Evolutionary conservation across 1,140 invertebrate species (phyloP).

Genomic region (Cryptotermes secundus): DNA sequence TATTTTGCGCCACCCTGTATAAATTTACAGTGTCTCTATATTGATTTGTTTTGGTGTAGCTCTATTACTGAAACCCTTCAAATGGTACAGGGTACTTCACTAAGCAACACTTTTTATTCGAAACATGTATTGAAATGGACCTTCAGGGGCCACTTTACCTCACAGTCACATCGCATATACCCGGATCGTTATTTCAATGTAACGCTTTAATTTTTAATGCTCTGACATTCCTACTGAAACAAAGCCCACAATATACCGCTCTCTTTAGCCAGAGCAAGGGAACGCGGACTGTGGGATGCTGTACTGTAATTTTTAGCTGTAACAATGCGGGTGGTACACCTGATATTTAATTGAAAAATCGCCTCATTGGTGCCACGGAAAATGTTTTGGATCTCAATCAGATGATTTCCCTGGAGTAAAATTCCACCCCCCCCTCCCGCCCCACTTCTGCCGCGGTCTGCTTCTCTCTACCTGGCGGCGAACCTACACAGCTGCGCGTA

Average conservation of each 20-base stretch:
- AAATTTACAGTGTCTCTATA: too few species aligned
- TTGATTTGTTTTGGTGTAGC: too few species aligned
- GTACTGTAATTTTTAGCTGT: neutral
- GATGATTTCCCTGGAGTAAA: neutral
- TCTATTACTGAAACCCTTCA: neutral
- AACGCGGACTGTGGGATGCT: neutral
- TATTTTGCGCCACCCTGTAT: too few species aligned
- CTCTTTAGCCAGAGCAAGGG: neutral
- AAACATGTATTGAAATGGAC: neutral
- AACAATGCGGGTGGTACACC: neutral
- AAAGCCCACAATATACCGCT: neutral
- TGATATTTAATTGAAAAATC: conserved; percentile 15
- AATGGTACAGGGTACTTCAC: neutral
- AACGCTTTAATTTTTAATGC: neutral
- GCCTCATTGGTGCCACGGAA: neutral
- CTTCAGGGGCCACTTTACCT: neutral
- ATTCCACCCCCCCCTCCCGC: neutral
- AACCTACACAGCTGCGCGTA: neutral
- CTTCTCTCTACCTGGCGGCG: neutral
- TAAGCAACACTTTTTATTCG: neutral
- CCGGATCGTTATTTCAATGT: neutral
- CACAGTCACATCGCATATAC: neutral
- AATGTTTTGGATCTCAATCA: conserved; percentile 17
- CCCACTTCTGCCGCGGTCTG: neutral
- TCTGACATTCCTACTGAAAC: neutral